Percentiles rank a stretch among this genome's conserved stretches.
Conservation (phyloP, 1,140 invertebrate species). For the Paraescarpia echinospica region DNA sequence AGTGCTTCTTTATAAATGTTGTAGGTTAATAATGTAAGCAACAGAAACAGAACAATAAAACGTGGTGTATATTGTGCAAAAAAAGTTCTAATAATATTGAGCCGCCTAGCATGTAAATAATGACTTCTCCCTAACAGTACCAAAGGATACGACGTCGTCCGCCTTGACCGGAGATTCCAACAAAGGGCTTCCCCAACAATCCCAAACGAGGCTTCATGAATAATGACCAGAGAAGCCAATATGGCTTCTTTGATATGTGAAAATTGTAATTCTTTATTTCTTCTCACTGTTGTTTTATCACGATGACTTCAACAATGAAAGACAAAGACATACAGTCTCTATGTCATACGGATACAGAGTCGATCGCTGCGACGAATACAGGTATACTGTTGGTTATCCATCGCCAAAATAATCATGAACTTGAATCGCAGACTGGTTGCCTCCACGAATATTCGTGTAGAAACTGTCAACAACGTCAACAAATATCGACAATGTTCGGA, state of each 20-base stretch:
- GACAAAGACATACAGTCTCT: neutral
- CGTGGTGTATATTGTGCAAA: too few relatives aligned
- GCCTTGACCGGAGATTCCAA: neutral
- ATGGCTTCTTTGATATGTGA: neutral
- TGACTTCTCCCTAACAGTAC: neutral
- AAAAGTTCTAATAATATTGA: neutral
- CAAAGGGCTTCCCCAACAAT: slow-evolving; percentile 3
- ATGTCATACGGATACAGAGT: neutral
- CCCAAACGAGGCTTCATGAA: neutral
- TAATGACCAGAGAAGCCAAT: slow-evolving; percentile 5
- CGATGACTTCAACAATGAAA: slow-evolving; percentile 5
- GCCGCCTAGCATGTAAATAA: neutral
- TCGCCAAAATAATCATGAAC: neutral
- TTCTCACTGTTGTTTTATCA: neutral
- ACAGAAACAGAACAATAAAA: too few relatives aligned
- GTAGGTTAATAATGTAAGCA: too few relatives aligned
- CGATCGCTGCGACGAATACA: neutral
- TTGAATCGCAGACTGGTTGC: neutral
- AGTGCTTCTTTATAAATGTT: too few relatives aligned
- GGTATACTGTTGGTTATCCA: neutral
- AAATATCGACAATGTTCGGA: neutral
- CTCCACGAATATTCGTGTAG: slow-evolving; percentile 4
- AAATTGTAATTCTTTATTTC: neutral
- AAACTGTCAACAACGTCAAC: neutral
- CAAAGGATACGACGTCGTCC: neutral